phyloP scores from a whole-genome alignment of 2,888 invertebrate genomes.

The Synergus japonicus region DNA sequence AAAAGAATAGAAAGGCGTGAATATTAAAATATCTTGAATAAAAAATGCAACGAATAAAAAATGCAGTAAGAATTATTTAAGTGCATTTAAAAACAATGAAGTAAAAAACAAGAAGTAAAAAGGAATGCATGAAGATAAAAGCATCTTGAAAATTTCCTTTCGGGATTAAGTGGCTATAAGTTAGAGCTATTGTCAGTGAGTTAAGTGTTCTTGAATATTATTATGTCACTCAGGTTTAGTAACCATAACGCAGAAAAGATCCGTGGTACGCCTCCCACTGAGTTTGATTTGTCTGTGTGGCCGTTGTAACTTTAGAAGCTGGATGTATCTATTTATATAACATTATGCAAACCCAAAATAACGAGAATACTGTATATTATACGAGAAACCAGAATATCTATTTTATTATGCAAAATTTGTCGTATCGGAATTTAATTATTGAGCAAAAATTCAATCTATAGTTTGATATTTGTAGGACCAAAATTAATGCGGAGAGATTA shows the following conservation, averaged over 20 bases:
- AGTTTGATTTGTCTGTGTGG: slow-evolving; percentile 31
- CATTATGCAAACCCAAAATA: slow-evolving; percentile 38
- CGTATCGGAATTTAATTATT: background rate
- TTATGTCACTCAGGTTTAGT: slow-evolving; percentile 26
- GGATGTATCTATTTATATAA: slow-evolving; percentile 28
- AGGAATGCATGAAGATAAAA: too few species aligned
- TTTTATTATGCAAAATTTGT: background rate
- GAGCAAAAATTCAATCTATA: too few species aligned
- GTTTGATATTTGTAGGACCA: too few species aligned
- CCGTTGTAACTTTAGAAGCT: slow-evolving; percentile 32
- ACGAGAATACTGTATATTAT: slow-evolving; percentile 10
- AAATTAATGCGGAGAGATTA: too few species aligned
- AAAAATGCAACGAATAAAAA: too few species aligned
- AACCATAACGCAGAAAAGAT: slow-evolving; percentile 18
- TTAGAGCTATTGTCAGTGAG: background rate
- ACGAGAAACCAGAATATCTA: background rate
- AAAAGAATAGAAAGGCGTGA: background rate
- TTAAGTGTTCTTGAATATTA: slow-evolving; percentile 23
- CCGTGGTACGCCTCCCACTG: slow-evolving; percentile 31
- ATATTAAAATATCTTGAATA: too few species aligned
- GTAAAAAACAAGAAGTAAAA: too few species aligned
- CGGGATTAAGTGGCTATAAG: background rate
- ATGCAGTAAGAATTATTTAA: too few species aligned
- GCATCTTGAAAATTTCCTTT: background rate
- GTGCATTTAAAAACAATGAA: too few species aligned